Conservation (phyloP, 2,888 invertebrate species). For the Rhaphigaster nebulosa region DNA sequence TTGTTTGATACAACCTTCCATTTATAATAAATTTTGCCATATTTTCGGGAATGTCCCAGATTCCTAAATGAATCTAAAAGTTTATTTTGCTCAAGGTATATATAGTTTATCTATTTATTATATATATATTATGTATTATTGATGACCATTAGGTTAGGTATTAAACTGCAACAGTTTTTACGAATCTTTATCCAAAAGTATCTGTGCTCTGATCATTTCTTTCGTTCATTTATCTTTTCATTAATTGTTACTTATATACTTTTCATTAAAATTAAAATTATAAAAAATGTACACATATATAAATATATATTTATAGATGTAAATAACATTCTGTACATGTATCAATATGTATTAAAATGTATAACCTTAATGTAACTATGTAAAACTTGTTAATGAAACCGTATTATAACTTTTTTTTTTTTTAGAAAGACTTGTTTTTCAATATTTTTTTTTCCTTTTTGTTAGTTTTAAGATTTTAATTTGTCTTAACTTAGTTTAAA, state of each 20-base stretch:
- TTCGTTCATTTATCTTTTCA: constrained; percentile 30
- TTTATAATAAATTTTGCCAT: constrained; percentile 35
- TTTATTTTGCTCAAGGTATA: constrained; percentile 59
- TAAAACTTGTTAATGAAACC: constrained; percentile 58
- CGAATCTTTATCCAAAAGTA: constrained; percentile 3
- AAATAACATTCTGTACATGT: constrained; percentile 49
- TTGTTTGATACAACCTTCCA: constrained; percentile 45
- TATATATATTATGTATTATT: constrained; percentile 45
- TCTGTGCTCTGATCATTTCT: constrained; percentile 9
- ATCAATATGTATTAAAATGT: constrained; percentile 55
- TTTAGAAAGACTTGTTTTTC: constrained; percentile 2
- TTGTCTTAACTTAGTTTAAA: no score
- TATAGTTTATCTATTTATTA: constrained; percentile 57
- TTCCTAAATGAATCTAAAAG: constrained; percentile 49
- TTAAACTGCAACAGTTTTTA: constrained; percentile 48
- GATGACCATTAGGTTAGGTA: constrained; percentile 53
- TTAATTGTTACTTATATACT: constrained; percentile 54
- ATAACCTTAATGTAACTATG: constrained; percentile 59
- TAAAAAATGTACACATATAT: constrained; percentile 51
- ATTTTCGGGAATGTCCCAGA: neutral
- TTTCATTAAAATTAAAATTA: constrained; percentile 50
- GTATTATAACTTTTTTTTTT: constrained; percentile 58
- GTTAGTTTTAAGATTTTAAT: neutral
- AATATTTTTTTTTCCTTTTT: neutral
- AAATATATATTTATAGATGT: constrained; percentile 50